These are phyloP conservation scores for Hylomyscus alleni DNA, from an alignment of 2,797 vertebrate genomes.

Conservation along the genomic window DNA sequence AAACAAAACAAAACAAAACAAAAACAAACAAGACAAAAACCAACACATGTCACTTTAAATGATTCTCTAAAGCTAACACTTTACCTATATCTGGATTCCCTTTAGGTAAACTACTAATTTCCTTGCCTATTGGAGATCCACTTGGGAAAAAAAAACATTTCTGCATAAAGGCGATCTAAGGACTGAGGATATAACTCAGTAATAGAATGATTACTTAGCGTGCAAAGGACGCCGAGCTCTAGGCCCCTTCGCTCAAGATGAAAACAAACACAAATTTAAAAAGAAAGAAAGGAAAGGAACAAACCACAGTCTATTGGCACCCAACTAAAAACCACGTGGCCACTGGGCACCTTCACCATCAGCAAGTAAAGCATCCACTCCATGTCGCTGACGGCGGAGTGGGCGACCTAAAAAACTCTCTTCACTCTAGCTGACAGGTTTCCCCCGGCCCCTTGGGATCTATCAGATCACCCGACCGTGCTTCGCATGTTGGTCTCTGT, in stretches of 20 bases:
- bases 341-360: background rate
- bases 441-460: background rate
- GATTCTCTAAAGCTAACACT: conserved; percentile 35
- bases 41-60: background rate
- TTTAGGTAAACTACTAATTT: conserved; percentile 26
- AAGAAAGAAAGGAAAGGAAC: background rate
- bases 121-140: conserved; percentile 10
- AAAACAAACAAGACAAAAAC: too few relatives aligned
- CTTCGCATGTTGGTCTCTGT: background rate
- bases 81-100: background rate
- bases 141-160: background rate
- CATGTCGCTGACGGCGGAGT: background rate
- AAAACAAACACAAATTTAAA: background rate
- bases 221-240: background rate
- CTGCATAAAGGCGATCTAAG: background rate
- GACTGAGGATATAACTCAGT: too few relatives aligned
- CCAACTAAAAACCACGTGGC: background rate
- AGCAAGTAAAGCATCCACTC: background rate
- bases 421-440: background rate
- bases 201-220: too few relatives aligned
- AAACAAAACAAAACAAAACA: too few relatives aligned
- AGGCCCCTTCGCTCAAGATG: background rate
- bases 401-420: background rate
- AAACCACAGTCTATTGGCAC: background rate
- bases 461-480: background rate